Percentiles rank a stretch among this genome's conserved stretches.
These are phyloP conservation scores for Platynereis dumerilii DNA, from an alignment of 2,888 invertebrate genomes.

Conservation along the genomic window DNA sequence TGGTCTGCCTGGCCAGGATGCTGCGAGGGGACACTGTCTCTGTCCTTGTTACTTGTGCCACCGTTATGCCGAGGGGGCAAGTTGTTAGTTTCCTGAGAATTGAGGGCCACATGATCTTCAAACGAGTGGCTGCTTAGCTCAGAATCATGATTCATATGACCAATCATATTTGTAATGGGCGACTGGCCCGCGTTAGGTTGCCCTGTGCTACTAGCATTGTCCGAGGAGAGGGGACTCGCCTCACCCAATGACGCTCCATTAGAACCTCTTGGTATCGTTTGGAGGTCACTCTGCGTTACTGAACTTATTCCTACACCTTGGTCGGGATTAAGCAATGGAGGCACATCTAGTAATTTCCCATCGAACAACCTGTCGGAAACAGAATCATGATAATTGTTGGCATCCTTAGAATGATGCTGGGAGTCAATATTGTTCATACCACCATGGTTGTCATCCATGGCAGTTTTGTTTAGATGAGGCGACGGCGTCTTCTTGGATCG, in stretches of 20 bases:
- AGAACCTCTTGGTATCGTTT: slow-evolving; percentile 13
- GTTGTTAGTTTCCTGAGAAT: slow-evolving; percentile 6
- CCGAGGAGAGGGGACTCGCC: slow-evolving; percentile 23
- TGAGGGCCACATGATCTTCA: slow-evolving; percentile 20
- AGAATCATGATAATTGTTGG: no score
- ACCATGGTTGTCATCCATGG: no score
- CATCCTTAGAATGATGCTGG: no score
- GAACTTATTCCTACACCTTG: no score
- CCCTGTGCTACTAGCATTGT: slow-evolving; percentile 20
- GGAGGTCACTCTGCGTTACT: slow-evolving; percentile 21
- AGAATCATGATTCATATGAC: slow-evolving; percentile 27
- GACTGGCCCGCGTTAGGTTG: slow-evolving; percentile 15
- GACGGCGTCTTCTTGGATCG: no score
- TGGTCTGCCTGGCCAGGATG: slow-evolving; percentile 8
- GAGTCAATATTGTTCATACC: no score
- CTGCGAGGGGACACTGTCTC: neutral
- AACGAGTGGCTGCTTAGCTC: slow-evolving; percentile 32
- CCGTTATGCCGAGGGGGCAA: slow-evolving; percentile 5
- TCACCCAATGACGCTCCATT: slow-evolving; percentile 26
- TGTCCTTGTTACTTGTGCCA: slow-evolving; percentile 6
- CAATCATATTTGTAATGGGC: slow-evolving; percentile 15
- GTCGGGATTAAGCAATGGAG: no score
- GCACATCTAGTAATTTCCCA: no score
- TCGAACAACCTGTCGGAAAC: no score
- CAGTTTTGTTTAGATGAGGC: no score